Percentiles rank a stretch among this genome's conserved stretches.
Evolutionary conservation across 2,113 vertebrate species (phyloP).

Genomic region (Anguilla rostrata): DNA sequence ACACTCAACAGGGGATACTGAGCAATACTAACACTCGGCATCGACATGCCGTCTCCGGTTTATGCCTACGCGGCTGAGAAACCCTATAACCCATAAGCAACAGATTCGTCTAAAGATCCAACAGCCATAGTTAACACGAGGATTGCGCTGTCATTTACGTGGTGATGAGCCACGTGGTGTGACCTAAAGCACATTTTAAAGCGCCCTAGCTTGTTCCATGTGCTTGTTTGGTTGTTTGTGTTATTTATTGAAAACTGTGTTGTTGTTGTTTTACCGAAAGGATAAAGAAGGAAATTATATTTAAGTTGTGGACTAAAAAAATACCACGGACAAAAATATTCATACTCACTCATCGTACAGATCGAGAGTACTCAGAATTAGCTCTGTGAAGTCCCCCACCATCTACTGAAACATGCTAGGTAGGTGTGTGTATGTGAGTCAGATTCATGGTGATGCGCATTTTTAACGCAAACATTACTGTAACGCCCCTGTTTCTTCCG

Average conservation of each 20-base stretch:
- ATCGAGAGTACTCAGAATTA: no score
- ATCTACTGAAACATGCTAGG: no score
- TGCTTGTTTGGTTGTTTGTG: neutral
- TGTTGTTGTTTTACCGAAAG: no score
- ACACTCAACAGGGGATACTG: neutral
- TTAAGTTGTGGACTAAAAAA: no score
- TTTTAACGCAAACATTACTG: neutral
- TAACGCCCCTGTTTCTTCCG: neutral
- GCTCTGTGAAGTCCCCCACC: no score
- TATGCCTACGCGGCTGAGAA: constrained; percentile 10
- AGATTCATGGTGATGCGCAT: neutral
- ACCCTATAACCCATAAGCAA: neutral
- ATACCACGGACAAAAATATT: no score
- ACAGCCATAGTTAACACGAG: neutral
- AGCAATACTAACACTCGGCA: neutral
- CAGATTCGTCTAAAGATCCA: neutral
- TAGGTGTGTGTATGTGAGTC: no score
- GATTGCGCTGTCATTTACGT: no score
- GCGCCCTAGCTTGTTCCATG: neutral
- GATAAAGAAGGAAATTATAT: no score
- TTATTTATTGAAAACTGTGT: neutral
- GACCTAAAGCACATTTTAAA: neutral
- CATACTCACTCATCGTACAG: no score
- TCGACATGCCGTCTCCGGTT: neutral
- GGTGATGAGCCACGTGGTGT: no score